Conservation (phyloP, 2,113 vertebrate species). For the Callithrix jacchus region DNA sequence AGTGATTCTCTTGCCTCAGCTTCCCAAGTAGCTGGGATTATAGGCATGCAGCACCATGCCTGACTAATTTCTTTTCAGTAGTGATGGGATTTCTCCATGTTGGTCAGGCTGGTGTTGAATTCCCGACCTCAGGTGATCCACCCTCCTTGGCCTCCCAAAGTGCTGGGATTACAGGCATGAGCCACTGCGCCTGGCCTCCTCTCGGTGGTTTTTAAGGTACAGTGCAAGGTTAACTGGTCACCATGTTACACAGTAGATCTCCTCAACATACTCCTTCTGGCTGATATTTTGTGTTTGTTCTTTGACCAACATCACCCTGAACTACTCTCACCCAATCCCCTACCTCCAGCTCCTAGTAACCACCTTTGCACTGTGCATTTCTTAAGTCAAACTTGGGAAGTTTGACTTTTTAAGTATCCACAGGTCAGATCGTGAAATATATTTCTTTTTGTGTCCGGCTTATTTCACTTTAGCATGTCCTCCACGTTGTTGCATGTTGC, state of each 20-base stretch:
- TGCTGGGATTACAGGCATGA: too few relatives aligned
- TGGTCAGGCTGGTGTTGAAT: too few relatives aligned
- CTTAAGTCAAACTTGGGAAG: too few relatives aligned
- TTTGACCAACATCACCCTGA: background rate
- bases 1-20: too few relatives aligned
- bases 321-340: background rate
- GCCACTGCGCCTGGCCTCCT: accelerated
- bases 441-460: background rate
- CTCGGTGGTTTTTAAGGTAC: background rate
- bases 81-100: too few relatives aligned
- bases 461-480: background rate
- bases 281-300: background rate
- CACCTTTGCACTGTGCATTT: background rate
- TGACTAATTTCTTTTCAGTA: too few relatives aligned
- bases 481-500: background rate
- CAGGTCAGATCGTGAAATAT: background rate
- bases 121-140: too few relatives aligned
- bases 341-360: background rate
- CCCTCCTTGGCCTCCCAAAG: too few relatives aligned
- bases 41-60: too few relatives aligned
- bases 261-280: background rate
- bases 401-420: background rate
- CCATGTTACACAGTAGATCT: background rate
- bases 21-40: too few relatives aligned
- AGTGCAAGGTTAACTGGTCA: background rate